Conservation (phyloP, 2,113 vertebrate species). For the Indicator maculatus region DNA sequence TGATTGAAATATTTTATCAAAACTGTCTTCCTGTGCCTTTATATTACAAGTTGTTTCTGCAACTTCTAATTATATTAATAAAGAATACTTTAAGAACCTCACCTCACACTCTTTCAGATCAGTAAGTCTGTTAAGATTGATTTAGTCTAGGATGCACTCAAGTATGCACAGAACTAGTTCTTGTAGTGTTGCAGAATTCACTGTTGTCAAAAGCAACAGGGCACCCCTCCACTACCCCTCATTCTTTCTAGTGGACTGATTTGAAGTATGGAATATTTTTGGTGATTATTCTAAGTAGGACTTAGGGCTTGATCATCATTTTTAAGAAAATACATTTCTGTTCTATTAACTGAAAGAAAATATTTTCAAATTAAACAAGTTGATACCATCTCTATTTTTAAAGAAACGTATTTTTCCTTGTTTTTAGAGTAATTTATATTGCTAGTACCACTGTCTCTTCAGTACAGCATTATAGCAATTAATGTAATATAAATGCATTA, state of each 20-base stretch:
- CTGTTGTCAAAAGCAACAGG: not conserved
- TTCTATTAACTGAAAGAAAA: not conserved
- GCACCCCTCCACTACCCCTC: not conserved
- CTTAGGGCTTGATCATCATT: not conserved
- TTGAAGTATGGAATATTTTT: not conserved
- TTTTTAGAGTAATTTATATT: not conserved
- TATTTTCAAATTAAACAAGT: not conserved
- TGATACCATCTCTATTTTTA: not conserved
- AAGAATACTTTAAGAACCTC: conserved; percentile 84
- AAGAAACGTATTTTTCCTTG: not conserved
- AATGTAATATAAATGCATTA: not conserved
- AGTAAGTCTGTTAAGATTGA: not conserved
- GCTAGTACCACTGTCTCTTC: not conserved
- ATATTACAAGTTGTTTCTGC: conserved; percentile 97
- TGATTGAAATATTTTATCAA: conserved; percentile 93
- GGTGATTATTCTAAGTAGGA: not conserved
- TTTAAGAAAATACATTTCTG: not conserved
- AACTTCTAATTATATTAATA: conserved; percentile 98
- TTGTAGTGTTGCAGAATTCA: not conserved
- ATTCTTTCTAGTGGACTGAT: not conserved
- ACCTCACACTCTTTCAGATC: conserved; percentile 27
- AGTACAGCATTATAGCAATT: not conserved
- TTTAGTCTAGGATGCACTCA: not conserved
- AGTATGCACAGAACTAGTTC: not conserved
- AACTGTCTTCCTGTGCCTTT: conserved; percentile 98